A percentile compares a stretch with the other conserved stretches of the same genome.
phyloP scores from a whole-genome alignment of 2,113 vertebrate species.

The Chitala chitala region DNA sequence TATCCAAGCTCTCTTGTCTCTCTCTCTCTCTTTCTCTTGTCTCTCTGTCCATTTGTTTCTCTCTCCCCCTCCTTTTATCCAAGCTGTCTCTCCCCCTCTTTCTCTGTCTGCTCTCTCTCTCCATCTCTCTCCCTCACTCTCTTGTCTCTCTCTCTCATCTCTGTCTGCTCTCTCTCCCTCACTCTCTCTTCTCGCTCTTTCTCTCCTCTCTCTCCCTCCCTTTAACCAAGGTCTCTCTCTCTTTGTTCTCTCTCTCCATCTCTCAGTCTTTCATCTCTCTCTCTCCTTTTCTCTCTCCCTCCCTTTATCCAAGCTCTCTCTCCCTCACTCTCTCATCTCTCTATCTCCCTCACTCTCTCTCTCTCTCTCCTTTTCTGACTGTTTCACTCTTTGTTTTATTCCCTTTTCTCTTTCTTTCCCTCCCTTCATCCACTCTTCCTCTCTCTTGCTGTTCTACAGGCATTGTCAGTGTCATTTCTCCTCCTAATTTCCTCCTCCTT shows the following conservation, averaged over 20 bases:
- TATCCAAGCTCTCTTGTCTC: slow-evolving; percentile 17
- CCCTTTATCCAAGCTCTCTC: slow-evolving; percentile 41
- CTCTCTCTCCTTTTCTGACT: slow-evolving; percentile 24
- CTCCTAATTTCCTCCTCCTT: neutral
- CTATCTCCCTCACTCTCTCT: slow-evolving; percentile 63
- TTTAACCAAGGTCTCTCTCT: slow-evolving; percentile 15
- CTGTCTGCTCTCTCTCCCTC: slow-evolving; percentile 33
- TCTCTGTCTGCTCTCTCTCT: slow-evolving; percentile 7
- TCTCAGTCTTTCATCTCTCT: neutral
- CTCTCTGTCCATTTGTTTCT: slow-evolving; percentile 12
- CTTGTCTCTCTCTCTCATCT: neutral
- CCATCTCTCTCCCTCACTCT: neutral
- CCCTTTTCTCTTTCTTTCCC: neutral
- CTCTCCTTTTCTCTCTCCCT: slow-evolving; percentile 34
- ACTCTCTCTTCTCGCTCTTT: slow-evolving; percentile 67
- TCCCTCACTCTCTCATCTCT: slow-evolving; percentile 59
- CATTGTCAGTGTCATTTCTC: too few species aligned
- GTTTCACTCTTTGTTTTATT: slow-evolving; percentile 23
- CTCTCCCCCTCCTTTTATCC: slow-evolving; percentile 17
- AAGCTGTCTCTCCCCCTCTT: slow-evolving; percentile 41
- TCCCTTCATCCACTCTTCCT: neutral
- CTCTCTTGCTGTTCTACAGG: too few species aligned
- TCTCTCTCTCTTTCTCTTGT: neutral
- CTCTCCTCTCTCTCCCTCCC: slow-evolving; percentile 48
- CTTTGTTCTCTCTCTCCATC: slow-evolving; percentile 25